Evolutionary conservation across 2,888 invertebrate species (phyloP).

Genomic region (Tolmerus cingulatus): DNA sequence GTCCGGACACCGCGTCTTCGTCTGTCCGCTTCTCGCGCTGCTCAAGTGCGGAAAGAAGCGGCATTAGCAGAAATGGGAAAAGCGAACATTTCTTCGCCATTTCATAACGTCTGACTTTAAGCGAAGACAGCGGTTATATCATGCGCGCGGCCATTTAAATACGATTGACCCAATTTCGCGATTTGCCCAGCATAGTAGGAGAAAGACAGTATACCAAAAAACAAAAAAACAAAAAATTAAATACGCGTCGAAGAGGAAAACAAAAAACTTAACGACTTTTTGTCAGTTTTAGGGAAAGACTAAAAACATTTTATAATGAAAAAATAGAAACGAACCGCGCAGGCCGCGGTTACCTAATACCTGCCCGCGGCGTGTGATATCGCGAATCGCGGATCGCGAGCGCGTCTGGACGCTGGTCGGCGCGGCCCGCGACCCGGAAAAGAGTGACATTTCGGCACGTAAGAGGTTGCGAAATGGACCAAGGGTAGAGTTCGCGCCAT

Average conservation of each 20-base stretch:
- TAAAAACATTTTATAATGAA: neutral
- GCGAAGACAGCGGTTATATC: conserved; percentile 46
- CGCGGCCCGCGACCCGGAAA: conserved; percentile 8
- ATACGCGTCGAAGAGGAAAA: conserved; percentile 12
- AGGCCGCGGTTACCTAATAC: conserved; percentile 9
- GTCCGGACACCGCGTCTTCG: neutral
- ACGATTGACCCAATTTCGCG: conserved; percentile 47
- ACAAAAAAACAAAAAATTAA: neutral
- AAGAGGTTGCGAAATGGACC: conserved; percentile 1
- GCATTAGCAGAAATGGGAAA: conserved; percentile 45
- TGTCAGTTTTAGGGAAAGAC: neutral
- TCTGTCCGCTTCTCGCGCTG: neutral
- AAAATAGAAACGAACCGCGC: too few species aligned
- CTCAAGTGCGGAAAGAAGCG: conserved; percentile 40
- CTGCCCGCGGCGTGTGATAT: neutral
- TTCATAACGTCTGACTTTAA: conserved; percentile 46
- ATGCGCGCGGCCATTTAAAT: conserved; percentile 47
- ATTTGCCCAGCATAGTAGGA: neutral
- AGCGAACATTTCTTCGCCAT: conserved; percentile 48
- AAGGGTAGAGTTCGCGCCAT: neutral
- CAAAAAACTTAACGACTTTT: conserved; percentile 5
- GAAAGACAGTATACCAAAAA: neutral
- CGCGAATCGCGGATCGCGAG: neutral
- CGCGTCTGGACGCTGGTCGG: neutral
- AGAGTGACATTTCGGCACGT: neutral